These are phyloP conservation scores for Syrista parreyssii DNA, from an alignment of 2,888 invertebrate genomes.

Conservation along the genomic window DNA sequence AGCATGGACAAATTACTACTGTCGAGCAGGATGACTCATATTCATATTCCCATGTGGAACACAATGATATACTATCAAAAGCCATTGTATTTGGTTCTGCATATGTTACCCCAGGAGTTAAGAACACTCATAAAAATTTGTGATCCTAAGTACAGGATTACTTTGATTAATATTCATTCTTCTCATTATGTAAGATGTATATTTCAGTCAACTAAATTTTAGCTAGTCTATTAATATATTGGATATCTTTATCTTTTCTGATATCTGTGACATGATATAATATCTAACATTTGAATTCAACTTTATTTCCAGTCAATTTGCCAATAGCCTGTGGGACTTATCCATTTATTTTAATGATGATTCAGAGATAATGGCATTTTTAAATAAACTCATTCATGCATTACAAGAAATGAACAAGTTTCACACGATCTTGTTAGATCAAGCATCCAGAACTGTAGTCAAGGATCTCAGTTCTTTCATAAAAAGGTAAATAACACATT, in stretches of 20 bases:
- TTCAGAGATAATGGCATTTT: slow-evolving; percentile 80
- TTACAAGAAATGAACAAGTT: slow-evolving; percentile 95
- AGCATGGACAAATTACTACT: slow-evolving; percentile 39
- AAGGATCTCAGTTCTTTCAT: slow-evolving; percentile 92
- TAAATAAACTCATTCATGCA: slow-evolving; percentile 82
- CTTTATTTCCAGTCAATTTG: slow-evolving; percentile 75
- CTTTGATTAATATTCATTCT: neutral
- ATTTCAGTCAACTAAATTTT: neutral
- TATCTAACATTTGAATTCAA: neutral
- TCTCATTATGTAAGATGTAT: no score
- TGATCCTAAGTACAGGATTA: neutral
- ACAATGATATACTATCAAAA: slow-evolving; percentile 28
- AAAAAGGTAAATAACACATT: slow-evolving; percentile 77
- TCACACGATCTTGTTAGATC: slow-evolving; percentile 90
- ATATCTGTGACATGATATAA: neutral
- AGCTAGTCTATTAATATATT: neutral
- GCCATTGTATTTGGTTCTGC: slow-evolving; percentile 22
- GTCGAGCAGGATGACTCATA: slow-evolving; percentile 47
- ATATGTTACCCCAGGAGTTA: neutral
- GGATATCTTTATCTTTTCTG: neutral
- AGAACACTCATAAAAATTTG: neutral
- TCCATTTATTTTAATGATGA: slow-evolving; percentile 90
- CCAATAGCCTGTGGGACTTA: slow-evolving; percentile 91
- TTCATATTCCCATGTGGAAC: slow-evolving; percentile 32
- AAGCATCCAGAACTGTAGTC: slow-evolving; percentile 89